Base-by-base conservation (phyloP, 2,797 vertebrate genomes). In the Clarias platycephalus region DNA sequence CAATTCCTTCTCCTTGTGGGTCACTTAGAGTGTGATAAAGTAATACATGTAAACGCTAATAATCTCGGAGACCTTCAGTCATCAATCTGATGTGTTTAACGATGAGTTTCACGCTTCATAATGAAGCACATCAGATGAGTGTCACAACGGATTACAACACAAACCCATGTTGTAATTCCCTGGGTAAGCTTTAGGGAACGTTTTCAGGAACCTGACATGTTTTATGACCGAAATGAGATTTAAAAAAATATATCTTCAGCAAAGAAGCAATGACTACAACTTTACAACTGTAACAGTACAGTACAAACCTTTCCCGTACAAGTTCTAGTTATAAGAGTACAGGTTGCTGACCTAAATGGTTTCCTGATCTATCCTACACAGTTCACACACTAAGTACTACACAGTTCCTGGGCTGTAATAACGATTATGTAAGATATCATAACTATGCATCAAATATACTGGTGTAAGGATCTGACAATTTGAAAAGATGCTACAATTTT, bases 121-220 rank as follows among this genome's bases (percentile, higher is more conserved):
- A 76, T 76, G 53, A 75, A 31, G 72, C 72, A 75, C 26, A 76
- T 9, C 44, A 53, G 44, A 74, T 28, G 71, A 74, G 13, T 74
- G 44, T 74, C 37, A 15, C 15, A 49, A 24, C 10, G 0, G 67
- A 70, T 70, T 70, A 70, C 20, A 70, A 13, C 20, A 22, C 37
- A 40, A 70, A 37, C 4, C 20, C 20, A 20, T 74, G 24, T 72
- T 2, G 24, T n/a, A 72, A n/a, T 49, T 26, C 4, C 70, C 64
- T 34, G 64, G 22, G 37, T 70, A 4, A 44, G 13, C 26, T 5
- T 5, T 2, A 6, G 28, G 55, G 55, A 58, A 58, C 18, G 26
- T 34, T 77, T 74, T 8, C 31, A 37, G 18, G 7, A 37, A 22
- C 66, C 1, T 26, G n/a, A 53, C 5, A 26, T 53, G 2, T 53